Conservation (phyloP, 1,140 invertebrate genomes). For the Aphaenogaster ashmeadi region DNA sequence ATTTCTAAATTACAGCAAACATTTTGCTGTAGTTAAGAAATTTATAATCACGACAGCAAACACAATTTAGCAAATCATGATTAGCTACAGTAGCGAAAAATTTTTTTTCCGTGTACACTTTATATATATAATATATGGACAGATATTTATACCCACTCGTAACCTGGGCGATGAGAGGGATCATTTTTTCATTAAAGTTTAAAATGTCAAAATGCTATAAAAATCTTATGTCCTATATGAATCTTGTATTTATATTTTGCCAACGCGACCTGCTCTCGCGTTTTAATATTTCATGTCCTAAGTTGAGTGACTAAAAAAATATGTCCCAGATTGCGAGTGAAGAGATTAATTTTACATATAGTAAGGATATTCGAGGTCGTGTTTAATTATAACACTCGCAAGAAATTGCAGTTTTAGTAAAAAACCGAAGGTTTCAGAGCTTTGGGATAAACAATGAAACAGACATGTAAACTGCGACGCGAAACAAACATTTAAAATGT, state of each 20-base stretch:
- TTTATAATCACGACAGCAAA: too few relatives aligned
- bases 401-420: neutral
- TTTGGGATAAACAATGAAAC: neutral
- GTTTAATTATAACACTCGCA: neutral
- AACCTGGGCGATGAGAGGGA: neutral
- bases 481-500: too few relatives aligned
- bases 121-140: neutral
- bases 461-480: too few relatives aligned
- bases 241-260: neutral
- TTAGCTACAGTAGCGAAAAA: too few relatives aligned
- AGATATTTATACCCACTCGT: neutral
- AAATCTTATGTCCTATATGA: neutral
- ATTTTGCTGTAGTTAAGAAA: too few relatives aligned
- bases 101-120: too few relatives aligned
- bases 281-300: neutral
- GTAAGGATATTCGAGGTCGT: neutral
- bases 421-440: neutral
- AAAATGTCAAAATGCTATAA: conserved; percentile 13
- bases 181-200: neutral
- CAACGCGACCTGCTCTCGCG: neutral
- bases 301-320: conserved; percentile 7
- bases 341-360: conserved; percentile 6
- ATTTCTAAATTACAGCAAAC: too few relatives aligned
- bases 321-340: neutral
- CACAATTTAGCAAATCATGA: too few relatives aligned